phyloP scores from a whole-genome alignment of 2,888 invertebrate genomes.

The Habrosyne pyritoides region DNA sequence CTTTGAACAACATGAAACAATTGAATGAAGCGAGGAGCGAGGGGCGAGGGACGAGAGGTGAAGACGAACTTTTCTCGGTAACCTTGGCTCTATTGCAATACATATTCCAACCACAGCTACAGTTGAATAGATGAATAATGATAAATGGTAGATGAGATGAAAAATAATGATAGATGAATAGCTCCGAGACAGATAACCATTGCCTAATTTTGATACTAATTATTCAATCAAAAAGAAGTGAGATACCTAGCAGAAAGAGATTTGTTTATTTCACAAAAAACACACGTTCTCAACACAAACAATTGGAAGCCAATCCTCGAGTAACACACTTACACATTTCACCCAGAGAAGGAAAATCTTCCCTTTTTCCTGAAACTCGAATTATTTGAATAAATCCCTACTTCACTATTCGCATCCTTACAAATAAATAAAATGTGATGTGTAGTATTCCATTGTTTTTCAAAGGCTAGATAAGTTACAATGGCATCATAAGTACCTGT shows the following conservation, averaged over 20 bases:
- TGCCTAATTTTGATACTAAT: too few species aligned
- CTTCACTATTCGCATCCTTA: background rate
- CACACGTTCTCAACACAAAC: background rate
- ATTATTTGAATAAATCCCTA: constrained; percentile 4
- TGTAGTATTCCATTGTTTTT: background rate
- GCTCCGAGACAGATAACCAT: too few species aligned
- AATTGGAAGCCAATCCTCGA: background rate
- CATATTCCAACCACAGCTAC: too few species aligned
- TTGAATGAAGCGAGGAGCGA: too few species aligned
- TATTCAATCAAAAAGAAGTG: background rate
- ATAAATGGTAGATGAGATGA: too few species aligned
- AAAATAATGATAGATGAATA: too few species aligned
- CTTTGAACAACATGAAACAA: background rate
- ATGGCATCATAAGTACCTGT: too few species aligned
- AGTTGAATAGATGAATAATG: too few species aligned
- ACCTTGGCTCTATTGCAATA: too few species aligned
- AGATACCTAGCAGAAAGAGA: background rate
- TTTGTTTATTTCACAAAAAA: background rate
- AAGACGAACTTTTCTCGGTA: too few species aligned
- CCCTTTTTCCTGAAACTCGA: background rate
- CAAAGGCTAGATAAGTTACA: too few species aligned
- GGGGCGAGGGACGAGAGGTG: too few species aligned
- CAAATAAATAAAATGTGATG: background rate
- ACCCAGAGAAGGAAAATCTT: background rate
- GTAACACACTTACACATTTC: background rate